Base-by-base conservation (phyloP, 2,888 invertebrate species). In the Acronicta psi region DNA sequence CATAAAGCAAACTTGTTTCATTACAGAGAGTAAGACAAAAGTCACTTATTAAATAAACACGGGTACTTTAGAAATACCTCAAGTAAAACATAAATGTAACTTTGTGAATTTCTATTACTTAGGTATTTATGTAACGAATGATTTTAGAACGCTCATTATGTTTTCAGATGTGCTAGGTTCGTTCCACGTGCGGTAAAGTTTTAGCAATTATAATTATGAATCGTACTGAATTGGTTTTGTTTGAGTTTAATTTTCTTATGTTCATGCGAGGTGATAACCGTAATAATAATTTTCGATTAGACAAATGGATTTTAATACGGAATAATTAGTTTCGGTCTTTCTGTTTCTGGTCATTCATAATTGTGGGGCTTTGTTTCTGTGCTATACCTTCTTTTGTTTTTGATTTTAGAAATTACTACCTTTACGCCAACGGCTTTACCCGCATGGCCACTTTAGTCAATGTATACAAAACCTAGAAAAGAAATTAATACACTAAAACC, bases 121-220 rank as follows among this genome's bases (percentile, higher is more conserved):
- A 10, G 25, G 10, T 25, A 69, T 60, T 55, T 60, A 58, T 50
- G 45, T 52, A 57, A 56, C 11, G n/a, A 56, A 58, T 46, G 58
- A 60, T 62, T 63, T 62, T 57, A 49, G 58, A 62, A 31, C 37
- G 31, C 57, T 42, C 59, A 55, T 59, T 59, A 45, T 60, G 45
- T 52, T 60, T 60, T 18, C 47, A 23, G 37, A 38, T 31, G 57
- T 45, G 44, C 41, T 38, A 14, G 8, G 61, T 43, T 56, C 20
- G 31, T 50, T 14, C 42, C 18, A 34, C 36, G 45, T 44, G 36
- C 45, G 51, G 13, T n/a, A 2, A 40, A 58, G 42, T 58, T 50
- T 58, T 23, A 13, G 34, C 37, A 57, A 34, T 41, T 51, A 7
- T 36, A 50, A 58, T 58, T 50, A 50, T 18, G 14, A 44, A 25